Conservation (phyloP, 2,113 vertebrate species). For the Formicarius rufipectus region DNA sequence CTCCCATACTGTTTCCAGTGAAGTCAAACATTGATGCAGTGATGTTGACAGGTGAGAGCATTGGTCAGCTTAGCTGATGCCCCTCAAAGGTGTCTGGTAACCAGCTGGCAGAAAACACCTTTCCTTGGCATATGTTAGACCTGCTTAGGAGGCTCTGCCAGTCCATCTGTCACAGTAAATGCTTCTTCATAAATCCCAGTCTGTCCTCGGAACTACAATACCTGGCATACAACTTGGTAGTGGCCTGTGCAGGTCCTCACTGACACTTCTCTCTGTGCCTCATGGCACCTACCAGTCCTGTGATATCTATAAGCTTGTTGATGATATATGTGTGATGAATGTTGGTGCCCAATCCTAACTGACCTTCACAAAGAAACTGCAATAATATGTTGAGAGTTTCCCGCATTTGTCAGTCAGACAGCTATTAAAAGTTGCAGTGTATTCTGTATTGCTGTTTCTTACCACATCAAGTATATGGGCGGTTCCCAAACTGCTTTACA, state of each 20-base stretch:
- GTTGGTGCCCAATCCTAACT: neutral
- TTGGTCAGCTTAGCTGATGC: neutral
- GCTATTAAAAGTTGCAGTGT: neutral
- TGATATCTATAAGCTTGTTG: neutral
- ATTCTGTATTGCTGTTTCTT: neutral
- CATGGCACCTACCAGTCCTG: rapidly evolving
- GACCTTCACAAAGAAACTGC: neutral
- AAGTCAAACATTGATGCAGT: neutral
- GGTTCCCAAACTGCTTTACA: neutral
- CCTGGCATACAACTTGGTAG: rapidly evolving
- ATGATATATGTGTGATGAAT: neutral
- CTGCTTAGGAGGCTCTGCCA: neutral
- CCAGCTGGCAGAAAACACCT: neutral
- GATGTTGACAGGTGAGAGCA: neutral
- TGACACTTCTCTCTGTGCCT: neutral
- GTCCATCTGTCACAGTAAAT: neutral
- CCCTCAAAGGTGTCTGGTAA: neutral
- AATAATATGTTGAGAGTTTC: neutral
- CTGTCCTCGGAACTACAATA: neutral
- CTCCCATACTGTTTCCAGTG: neutral
- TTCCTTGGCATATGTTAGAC: neutral
- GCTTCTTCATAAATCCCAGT: neutral
- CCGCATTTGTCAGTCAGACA: neutral
- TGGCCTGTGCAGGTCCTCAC: neutral
- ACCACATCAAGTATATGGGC: neutral